A percentile compares a stretch with the other conserved stretches of the same genome.
Evolutionary conservation across 2,797 vertebrate genomes (phyloP).

Genomic region (Mycteria americana): DNA sequence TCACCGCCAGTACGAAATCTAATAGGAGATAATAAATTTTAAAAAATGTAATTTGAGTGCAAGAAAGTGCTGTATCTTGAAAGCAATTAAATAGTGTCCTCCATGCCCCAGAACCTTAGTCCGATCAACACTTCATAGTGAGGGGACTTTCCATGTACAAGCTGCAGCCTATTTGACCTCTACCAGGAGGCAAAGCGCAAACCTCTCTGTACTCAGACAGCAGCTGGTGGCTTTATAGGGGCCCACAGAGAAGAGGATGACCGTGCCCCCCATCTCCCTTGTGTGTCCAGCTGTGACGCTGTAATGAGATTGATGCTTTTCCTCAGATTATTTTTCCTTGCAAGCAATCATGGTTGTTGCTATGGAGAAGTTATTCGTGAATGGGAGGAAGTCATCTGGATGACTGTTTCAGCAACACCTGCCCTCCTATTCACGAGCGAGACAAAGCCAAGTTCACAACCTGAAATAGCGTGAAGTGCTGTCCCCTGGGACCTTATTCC

Average conservation of each 20-base stretch:
- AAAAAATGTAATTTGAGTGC: not conserved
- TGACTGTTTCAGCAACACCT: slow-evolving; percentile 20
- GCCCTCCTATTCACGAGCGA: not conserved
- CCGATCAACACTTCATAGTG: not conserved
- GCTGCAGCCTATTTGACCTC: not conserved
- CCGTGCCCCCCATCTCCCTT: not conserved
- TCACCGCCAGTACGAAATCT: not conserved
- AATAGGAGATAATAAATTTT: not conserved
- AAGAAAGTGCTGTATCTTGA: not conserved
- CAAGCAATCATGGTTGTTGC: not conserved
- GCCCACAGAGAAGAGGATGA: not conserved
- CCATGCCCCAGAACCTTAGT: not conserved
- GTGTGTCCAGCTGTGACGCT: slow-evolving; percentile 15
- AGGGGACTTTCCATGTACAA: not conserved
- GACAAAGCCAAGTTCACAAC: slow-evolving; percentile 41
- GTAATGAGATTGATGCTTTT: slow-evolving; percentile 37
- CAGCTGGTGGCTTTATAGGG: slow-evolving; percentile 11
- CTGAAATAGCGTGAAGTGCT: not conserved
- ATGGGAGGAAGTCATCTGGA: slow-evolving; percentile 41
- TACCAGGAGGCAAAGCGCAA: not conserved
- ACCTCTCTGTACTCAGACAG: not conserved
- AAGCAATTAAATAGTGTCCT: not conserved
- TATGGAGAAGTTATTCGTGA: slow-evolving; percentile 6
- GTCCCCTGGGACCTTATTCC: not conserved
- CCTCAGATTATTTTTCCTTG: slow-evolving; percentile 36